A percentile compares a stretch with the other conserved stretches of the same genome.
These are phyloP conservation scores for Polydrusus tereticollis DNA, from an alignment of 2,888 invertebrate species.

Conservation along the genomic window DNA sequence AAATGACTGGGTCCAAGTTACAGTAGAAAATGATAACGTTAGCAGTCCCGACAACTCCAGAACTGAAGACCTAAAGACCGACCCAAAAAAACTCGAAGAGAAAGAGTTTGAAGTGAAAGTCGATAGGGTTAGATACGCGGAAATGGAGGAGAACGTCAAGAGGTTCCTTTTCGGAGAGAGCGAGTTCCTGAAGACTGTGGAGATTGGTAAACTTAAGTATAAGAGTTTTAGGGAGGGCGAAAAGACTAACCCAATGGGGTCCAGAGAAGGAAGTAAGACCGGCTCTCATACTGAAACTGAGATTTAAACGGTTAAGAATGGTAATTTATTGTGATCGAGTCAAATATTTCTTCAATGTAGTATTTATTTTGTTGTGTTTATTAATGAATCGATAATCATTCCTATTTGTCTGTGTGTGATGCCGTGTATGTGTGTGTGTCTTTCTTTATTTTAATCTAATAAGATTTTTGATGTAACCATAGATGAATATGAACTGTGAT, in stretches of 20 bases:
- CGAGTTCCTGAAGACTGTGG: constrained; percentile 63
- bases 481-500: no score
- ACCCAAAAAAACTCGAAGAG: constrained; percentile 15
- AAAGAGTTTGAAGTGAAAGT: constrained; percentile 57
- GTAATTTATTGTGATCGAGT: neutral
- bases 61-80: constrained; percentile 56
- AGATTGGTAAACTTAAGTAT: constrained; percentile 62
- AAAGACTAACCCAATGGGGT: constrained; percentile 26
- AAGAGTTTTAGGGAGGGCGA: constrained; percentile 53
- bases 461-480: no score
- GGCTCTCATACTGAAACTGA: constrained; percentile 59
- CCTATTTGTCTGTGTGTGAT: no score
- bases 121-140: constrained; percentile 70
- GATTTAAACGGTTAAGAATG: constrained; percentile 53
- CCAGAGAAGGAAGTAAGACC: constrained; percentile 36
- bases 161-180: constrained; percentile 73
- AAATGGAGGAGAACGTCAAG: constrained; percentile 85
- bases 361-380: neutral
- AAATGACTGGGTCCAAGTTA: constrained; percentile 82
- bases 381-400: neutral
- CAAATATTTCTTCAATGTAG: neutral
- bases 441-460: no score
- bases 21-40: constrained; percentile 69
- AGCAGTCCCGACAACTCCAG: constrained; percentile 64
- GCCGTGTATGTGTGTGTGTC: no score